Conservation (phyloP, 2,797 vertebrate species). For the Podargus strigoides region DNA sequence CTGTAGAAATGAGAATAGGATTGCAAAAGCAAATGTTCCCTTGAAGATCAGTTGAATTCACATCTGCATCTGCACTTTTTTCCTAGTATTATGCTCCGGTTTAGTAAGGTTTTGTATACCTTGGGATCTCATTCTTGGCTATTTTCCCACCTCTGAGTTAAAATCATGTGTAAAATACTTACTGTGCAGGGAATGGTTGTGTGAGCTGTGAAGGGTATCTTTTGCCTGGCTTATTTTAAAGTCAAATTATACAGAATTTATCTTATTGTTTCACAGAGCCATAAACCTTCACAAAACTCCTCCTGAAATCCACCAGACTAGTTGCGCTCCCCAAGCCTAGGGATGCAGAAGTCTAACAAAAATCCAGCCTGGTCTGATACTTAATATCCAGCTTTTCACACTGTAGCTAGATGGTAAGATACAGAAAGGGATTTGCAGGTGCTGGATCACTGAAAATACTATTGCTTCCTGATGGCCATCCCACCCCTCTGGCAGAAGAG, state of each 20-base stretch:
- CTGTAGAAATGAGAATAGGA: conserved; percentile 24
- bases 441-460: not conserved
- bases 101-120: conserved; percentile 10
- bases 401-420: not conserved
- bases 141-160: not conserved
- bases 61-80: conserved; percentile 3
- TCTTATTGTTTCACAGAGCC: not conserved
- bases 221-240: conserved; percentile 33
- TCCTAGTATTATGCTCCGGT: not conserved
- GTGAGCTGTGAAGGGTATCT: not conserved
- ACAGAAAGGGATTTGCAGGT: not conserved
- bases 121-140: conserved; percentile 4
- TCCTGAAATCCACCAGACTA: not conserved
- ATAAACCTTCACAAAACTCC: not conserved
- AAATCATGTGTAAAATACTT: conserved; percentile 1
- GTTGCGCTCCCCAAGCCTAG: not conserved
- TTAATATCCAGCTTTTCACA: not conserved
- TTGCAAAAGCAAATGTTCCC: not conserved
- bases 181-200: not conserved
- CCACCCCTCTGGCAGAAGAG: not conserved
- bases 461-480: not conserved
- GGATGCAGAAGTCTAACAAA: not conserved
- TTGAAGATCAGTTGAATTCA: conserved; percentile 20
- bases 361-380: not conserved
- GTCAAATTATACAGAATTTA: conserved; percentile 4